Conservation (phyloP, 2,888 invertebrate genomes). For the Xylota sylvarum region DNA sequence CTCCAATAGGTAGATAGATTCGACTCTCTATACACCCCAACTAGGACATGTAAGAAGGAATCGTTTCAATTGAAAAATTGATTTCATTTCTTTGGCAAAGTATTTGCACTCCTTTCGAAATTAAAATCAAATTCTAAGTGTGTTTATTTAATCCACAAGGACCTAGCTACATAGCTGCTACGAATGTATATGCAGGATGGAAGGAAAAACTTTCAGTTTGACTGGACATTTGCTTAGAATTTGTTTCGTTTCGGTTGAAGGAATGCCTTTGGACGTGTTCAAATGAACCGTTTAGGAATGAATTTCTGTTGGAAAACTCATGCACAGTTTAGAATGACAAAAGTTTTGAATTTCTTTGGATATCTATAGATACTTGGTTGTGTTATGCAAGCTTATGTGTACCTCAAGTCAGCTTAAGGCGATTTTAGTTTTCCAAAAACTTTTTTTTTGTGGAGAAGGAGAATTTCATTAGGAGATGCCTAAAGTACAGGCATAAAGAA, state of each 20-base stretch:
- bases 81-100: slow-evolving; percentile 46
- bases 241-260: slow-evolving; percentile 59
- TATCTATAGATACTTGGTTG: background rate
- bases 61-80: slow-evolving; percentile 40
- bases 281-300: slow-evolving; percentile 39
- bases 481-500: background rate
- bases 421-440: background rate
- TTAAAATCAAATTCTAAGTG: slow-evolving; percentile 65
- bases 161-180: too few species aligned
- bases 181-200: background rate
- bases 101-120: slow-evolving; percentile 68
- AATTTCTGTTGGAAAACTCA: slow-evolving; percentile 21
- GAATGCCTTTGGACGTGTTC: slow-evolving; percentile 36
- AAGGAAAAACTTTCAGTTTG: slow-evolving; percentile 8
- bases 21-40: background rate
- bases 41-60: slow-evolving; percentile 6
- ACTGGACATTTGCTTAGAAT: slow-evolving; percentile 55
- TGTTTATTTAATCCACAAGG: slow-evolving; percentile 57
- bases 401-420: background rate
- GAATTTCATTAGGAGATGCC: background rate
- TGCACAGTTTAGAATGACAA: slow-evolving; percentile 8
- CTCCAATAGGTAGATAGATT: slow-evolving; percentile 2
- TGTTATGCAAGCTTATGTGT: background rate
- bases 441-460: background rate
- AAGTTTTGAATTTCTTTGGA: slow-evolving; percentile 6